These are phyloP conservation scores for Trematocara caparti DNA, from an alignment of 2,797 vertebrate genomes.

Conservation along the genomic window DNA sequence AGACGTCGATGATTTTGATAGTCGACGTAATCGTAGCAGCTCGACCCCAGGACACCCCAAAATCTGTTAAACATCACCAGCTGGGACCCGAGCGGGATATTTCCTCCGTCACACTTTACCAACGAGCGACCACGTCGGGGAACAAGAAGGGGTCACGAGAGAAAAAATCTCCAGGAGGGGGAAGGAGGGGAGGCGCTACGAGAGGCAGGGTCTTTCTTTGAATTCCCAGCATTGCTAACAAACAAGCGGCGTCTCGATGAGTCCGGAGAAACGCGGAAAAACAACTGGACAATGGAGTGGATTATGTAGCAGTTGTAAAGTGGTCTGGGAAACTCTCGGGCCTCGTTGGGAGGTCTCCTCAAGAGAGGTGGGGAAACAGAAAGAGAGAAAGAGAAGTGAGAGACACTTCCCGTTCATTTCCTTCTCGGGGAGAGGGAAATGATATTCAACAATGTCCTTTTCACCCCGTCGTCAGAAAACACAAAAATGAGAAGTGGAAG, in stretches of 20 bases:
- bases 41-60: not conserved
- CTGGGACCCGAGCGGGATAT: constrained; percentile 18
- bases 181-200: not conserved
- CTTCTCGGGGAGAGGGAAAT: constrained; percentile 22
- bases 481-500: not conserved
- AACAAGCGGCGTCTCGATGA: constrained; percentile 44
- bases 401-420: constrained; percentile 34
- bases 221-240: constrained; percentile 35
- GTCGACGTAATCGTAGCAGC: not conserved
- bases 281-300: constrained; percentile 57
- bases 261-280: constrained; percentile 39
- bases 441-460: constrained; percentile 62
- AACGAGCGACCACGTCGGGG: constrained; percentile 12
- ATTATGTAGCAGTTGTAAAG: constrained; percentile 63
- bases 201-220: constrained; percentile 24
- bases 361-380: constrained; percentile 30
- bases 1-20: too few relatives aligned
- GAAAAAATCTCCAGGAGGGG: not conserved
- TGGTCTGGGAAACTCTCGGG: constrained; percentile 71
- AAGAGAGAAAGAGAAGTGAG: not conserved
- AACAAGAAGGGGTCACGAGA: constrained; percentile 32
- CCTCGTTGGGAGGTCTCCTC: constrained; percentile 64
- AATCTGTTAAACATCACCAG: constrained; percentile 27
- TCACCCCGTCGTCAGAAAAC: constrained; percentile 46
- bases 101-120: constrained; percentile 29